Conservation (phyloP, 2,888 invertebrate species). For the Xanthia icteritia region DNA sequence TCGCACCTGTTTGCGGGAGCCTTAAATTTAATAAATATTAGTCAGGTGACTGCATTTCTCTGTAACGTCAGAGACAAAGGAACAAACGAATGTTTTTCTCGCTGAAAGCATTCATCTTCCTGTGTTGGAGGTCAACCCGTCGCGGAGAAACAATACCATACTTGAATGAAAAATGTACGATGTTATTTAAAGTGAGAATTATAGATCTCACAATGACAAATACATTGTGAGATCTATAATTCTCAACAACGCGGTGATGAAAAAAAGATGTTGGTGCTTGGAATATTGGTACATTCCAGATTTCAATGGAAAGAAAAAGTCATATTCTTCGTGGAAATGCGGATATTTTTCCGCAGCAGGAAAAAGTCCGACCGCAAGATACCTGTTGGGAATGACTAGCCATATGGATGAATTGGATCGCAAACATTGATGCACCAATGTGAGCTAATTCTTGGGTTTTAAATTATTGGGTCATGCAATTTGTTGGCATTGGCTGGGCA, state of each 20-base stretch:
- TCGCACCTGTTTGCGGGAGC: no score
- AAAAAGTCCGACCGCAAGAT: not conserved
- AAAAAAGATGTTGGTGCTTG: constrained; percentile 1
- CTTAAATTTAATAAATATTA: constrained; percentile 29
- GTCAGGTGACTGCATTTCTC: constrained; percentile 49
- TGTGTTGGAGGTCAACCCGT: constrained; percentile 40
- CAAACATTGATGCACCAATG: constrained; percentile 25
- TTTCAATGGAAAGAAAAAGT: not conserved
- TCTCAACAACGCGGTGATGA: constrained; percentile 17
- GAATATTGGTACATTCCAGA: constrained; percentile 4
- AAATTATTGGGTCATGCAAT: constrained; percentile 16
- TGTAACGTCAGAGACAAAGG: constrained; percentile 27
- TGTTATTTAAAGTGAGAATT: constrained; percentile 25
- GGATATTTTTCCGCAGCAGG: not conserved
- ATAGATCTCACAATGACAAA: constrained; percentile 8
- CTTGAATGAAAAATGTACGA: constrained; percentile 38
- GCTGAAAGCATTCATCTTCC: constrained; percentile 38
- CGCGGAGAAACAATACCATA: constrained; percentile 44
- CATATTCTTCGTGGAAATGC: constrained; percentile 8
- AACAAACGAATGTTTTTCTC: constrained; percentile 29
- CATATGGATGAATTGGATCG: constrained; percentile 1
- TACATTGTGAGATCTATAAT: no score
- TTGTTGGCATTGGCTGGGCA: constrained; percentile 28
- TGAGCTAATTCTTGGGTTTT: not conserved
- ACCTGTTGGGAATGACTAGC: constrained; percentile 13